A percentile compares a stretch with the other conserved stretches of the same genome.
These are phyloP conservation scores for Ciconia boyciana DNA, from an alignment of 2,113 vertebrate genomes.

Conservation along the genomic window DNA sequence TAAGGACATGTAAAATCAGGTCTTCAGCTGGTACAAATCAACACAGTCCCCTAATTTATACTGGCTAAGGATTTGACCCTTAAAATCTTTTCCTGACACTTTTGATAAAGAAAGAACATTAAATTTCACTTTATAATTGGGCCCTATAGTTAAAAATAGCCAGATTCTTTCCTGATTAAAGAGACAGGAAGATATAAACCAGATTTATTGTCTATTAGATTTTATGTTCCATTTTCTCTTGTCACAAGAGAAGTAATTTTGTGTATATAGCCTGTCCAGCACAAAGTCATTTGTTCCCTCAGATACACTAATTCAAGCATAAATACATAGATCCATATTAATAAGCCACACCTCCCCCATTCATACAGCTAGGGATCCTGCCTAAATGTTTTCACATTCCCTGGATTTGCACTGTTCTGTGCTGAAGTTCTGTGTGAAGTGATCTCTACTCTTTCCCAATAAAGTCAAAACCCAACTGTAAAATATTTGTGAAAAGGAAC, in stretches of 20 bases:
- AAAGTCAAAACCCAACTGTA: neutral
- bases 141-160: slow-evolving; percentile 43
- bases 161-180: slow-evolving; percentile 60
- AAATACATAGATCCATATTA: slow-evolving; percentile 39
- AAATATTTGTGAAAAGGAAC: neutral
- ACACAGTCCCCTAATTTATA: slow-evolving; percentile 3
- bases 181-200: slow-evolving; percentile 53
- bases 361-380: neutral
- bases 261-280: slow-evolving; percentile 40
- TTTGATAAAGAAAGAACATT: slow-evolving; percentile 49
- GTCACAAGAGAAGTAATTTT: slow-evolving; percentile 53
- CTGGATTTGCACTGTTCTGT: neutral
- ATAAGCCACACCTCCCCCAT: slow-evolving; percentile 8
- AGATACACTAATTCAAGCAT: slow-evolving; percentile 52
- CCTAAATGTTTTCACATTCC: neutral
- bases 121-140: slow-evolving; percentile 56
- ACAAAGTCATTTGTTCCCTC: slow-evolving; percentile 37
- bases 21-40: slow-evolving; percentile 40
- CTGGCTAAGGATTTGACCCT: slow-evolving; percentile 21
- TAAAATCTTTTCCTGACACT: slow-evolving; percentile 54
- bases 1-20: slow-evolving; percentile 2
- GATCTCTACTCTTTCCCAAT: neutral
- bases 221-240: slow-evolving; percentile 64
- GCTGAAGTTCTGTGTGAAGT: neutral
- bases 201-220: slow-evolving; percentile 61